Conservation (phyloP, 2,888 invertebrate genomes). For the Drosophila pseudotakahashii region DNA sequence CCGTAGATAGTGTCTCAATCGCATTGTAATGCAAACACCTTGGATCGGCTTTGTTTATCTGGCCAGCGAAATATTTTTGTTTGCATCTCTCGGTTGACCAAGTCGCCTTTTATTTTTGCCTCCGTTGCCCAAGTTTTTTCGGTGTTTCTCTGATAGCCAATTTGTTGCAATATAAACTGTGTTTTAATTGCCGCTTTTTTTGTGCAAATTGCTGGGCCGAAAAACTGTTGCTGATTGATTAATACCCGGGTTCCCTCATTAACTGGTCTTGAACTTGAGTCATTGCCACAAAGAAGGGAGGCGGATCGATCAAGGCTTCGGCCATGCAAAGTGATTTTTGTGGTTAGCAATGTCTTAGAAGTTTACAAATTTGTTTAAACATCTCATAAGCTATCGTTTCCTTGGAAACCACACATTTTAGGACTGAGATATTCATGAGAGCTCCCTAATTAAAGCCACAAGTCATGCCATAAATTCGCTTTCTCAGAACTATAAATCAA, state of each 20-base stretch:
- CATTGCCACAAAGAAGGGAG: slow-evolving; percentile 21
- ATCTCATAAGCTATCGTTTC: slow-evolving; percentile 2
- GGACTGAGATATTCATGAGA: not conserved
- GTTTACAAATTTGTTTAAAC: slow-evolving; percentile 6
- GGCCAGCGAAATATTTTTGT: slow-evolving; percentile 45
- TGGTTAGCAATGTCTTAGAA: slow-evolving; percentile 40
- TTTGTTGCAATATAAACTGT: slow-evolving; percentile 42
- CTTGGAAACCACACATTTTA: not conserved
- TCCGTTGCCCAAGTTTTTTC: slow-evolving; percentile 25
- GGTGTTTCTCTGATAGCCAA: slow-evolving; percentile 22
- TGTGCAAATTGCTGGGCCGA: slow-evolving; percentile 40
- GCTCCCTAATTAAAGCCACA: slow-evolving; percentile 20
- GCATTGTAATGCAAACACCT: slow-evolving; percentile 60
- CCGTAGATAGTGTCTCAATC: slow-evolving; percentile 57
- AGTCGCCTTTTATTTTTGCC: slow-evolving; percentile 25
- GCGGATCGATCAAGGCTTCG: slow-evolving; percentile 47
- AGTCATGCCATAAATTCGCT: not conserved
- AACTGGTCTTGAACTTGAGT: slow-evolving; percentile 69
- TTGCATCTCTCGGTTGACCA: slow-evolving; percentile 68
- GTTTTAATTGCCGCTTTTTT: slow-evolving; percentile 34
- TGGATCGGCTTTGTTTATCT: slow-evolving; percentile 49
- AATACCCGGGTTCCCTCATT: slow-evolving; percentile 49
- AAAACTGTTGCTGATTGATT: slow-evolving; percentile 59
- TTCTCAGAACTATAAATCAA: slow-evolving; percentile 14
- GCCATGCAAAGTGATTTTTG: slow-evolving; percentile 39